phyloP scores from a whole-genome alignment of 2,113 vertebrate genomes.

The Macroglossus sobrinus region DNA sequence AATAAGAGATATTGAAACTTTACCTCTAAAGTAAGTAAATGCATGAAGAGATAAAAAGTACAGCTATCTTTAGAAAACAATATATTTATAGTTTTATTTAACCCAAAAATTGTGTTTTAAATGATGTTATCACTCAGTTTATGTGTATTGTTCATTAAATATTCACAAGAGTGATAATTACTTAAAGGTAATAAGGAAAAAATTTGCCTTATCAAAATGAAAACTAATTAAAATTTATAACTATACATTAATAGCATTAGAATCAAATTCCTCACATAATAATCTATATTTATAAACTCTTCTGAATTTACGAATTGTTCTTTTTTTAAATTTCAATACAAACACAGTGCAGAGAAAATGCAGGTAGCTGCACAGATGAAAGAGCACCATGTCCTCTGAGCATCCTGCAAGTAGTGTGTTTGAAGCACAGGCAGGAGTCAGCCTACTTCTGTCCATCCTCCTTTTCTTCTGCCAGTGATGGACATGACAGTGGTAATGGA shows the following conservation, averaged over 20 bases:
- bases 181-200: background rate
- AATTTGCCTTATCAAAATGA: background rate
- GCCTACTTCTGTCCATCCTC: background rate
- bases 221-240: background rate
- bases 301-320: background rate
- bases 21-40: slow-evolving; percentile 92
- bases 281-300: background rate
- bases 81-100: background rate
- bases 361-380: background rate
- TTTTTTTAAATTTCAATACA: background rate
- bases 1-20: slow-evolving; percentile 97
- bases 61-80: background rate
- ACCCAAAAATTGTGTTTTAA: background rate
- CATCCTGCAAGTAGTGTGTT: background rate
- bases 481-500: background rate
- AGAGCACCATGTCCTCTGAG: background rate
- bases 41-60: background rate
- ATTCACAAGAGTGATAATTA: background rate
- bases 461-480: background rate
- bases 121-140: background rate
- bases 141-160: background rate
- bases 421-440: background rate
- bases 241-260: background rate
- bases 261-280: background rate
- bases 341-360: background rate